Conservation (phyloP, 2,888 invertebrate genomes). For the Oxyteleia sp. region DNA sequence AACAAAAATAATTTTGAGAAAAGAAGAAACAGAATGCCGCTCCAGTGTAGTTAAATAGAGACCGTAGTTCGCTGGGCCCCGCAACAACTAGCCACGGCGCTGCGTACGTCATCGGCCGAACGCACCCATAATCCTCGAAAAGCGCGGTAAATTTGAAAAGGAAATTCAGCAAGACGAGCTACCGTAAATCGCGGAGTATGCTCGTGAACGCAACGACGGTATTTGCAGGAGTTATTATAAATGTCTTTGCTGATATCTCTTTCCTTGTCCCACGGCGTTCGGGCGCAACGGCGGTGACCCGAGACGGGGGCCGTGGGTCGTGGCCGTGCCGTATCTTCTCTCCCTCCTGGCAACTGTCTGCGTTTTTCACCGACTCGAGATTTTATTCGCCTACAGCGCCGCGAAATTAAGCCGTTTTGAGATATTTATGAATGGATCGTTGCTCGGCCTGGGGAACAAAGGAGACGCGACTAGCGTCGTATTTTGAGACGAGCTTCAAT, state of each 20-base stretch:
- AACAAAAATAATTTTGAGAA: no score
- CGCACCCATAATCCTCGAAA: no score
- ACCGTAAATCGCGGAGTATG: no score
- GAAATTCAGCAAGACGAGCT: no score
- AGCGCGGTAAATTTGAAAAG: no score
- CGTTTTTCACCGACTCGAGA: slow-evolving; percentile 86
- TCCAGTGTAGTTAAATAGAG: no score
- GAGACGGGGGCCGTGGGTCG: slow-evolving; percentile 84
- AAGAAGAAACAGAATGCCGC: no score
- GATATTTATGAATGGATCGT: slow-evolving; percentile 87
- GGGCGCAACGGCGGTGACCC: slow-evolving; percentile 79
- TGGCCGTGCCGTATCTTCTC: slow-evolving; percentile 75
- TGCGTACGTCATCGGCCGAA: no score
- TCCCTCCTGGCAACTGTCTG: slow-evolving; percentile 81
- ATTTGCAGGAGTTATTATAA: slow-evolving; percentile 81
- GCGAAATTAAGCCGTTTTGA: slow-evolving; percentile 88
- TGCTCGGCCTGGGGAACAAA: slow-evolving; percentile 81
- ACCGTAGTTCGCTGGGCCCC: no score
- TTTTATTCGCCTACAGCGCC: slow-evolving; percentile 85
- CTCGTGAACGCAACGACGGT: no score
- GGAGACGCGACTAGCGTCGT: slow-evolving; percentile 76
- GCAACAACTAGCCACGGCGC: no score
- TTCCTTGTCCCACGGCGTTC: slow-evolving; percentile 64
- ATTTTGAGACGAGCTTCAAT: slow-evolving; percentile 75
- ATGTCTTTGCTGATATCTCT: slow-evolving; percentile 79